Base-by-base conservation (phyloP, 2,797 vertebrate genomes). In the Sebastes cheni region DNA sequence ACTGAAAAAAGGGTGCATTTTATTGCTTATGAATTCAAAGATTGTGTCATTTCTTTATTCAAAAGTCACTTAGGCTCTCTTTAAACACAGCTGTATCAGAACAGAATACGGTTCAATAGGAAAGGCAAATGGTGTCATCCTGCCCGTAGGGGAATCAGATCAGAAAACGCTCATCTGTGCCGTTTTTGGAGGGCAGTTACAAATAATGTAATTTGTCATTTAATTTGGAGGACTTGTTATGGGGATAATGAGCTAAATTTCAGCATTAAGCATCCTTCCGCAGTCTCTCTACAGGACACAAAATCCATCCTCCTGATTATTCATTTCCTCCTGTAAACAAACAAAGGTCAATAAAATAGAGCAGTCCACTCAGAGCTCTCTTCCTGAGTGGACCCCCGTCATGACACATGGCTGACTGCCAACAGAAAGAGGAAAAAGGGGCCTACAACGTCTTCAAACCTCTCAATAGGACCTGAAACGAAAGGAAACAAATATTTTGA, bases 301-400 rank as follows among this genome's bases (percentile, higher is more conserved):
- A 84, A 89, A 86, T 86, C 76, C 81, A 86, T 78, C 67, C 2
- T 0, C 42, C 46, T 56, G 59, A 77, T 83, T 85, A 82, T 90
- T 85, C 85, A 72, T 74, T 72, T 81, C 62, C 75, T 69, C 34
- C 67, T 27, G 70, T 83, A 89, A 86, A 88, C 66, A 83, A 87
- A 83, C 55, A 77, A 77, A 84, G 71, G 81, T 83, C 83, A 88
- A 72, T 81, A 79, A 82, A 77, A 73, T 2, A 61, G 77, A 77
- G 66, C 39, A 32, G 72, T 72, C 34, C 61, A 72, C 76, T 79
- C 64, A 60, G 70, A 72, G 72, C 52, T 46, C 50, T 67, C 56
- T 66, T 77, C 74, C 66, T 20, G 55, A 80, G 70, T 59, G 77
- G 69, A 70, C 46, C 32, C 1, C 78, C 10, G n/a, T 79, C 62